Conservation (phyloP, 2,113 vertebrate species). For the Eptatretus burgeri region DNA sequence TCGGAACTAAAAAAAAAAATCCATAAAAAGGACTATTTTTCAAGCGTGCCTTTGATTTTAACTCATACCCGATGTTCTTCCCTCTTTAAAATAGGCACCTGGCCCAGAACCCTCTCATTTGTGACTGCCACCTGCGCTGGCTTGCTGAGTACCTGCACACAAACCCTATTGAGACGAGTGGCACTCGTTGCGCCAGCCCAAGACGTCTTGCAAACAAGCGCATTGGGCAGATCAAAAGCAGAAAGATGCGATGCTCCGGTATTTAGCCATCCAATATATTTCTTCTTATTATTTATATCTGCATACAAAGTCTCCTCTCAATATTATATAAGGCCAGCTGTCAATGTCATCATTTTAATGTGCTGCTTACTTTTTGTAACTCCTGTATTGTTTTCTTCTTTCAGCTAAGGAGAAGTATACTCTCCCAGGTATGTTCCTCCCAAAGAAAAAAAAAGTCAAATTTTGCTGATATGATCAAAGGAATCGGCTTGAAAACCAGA, state of each 20-base stretch:
- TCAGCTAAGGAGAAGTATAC: conserved; percentile 99
- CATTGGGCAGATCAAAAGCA: conserved; percentile 99
- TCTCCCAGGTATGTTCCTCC: conserved; percentile 86
- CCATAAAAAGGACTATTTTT: no score
- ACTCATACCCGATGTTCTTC: neutral
- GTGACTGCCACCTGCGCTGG: conserved; percentile 99
- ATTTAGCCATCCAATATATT: conserved; percentile 17
- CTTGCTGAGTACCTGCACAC: conserved; percentile 93
- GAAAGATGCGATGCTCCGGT: conserved; percentile 99
- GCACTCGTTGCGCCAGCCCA: conserved; percentile 85
- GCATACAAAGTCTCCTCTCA: conserved; percentile 9
- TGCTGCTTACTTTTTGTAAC: conserved; percentile 34
- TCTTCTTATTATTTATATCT: conserved; percentile 10
- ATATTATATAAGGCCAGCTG: neutral
- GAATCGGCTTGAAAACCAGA: no score
- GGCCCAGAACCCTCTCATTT: conserved; percentile 97
- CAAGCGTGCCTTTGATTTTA: neutral
- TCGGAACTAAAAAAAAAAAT: no score
- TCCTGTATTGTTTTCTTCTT: conserved; percentile 24
- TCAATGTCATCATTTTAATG: conserved; percentile 20
- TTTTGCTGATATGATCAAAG: conserved; percentile 13
- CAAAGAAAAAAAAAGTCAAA: conserved; percentile 21
- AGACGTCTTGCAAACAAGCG: conserved; percentile 92
- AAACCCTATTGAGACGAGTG: conserved; percentile 95
- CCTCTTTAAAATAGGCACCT: conserved; percentile 44